A percentile compares a stretch with the other conserved stretches of the same genome.
These are phyloP conservation scores for Silurus meridionalis DNA, from an alignment of 2,113 vertebrate genomes.

Conservation along the genomic window DNA sequence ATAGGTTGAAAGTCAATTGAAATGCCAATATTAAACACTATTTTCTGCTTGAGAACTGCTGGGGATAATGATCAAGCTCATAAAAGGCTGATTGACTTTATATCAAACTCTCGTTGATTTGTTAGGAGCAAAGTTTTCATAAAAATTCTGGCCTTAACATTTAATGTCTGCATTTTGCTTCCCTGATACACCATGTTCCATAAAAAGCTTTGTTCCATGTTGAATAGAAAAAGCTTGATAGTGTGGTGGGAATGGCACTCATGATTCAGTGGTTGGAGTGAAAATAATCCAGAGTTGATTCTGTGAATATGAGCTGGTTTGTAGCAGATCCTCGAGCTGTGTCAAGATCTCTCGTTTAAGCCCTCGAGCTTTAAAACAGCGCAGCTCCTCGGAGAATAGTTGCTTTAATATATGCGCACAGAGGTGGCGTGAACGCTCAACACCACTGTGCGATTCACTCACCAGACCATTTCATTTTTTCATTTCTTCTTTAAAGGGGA, in stretches of 20 bases:
- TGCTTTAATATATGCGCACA: constrained; percentile 17
- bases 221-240: constrained; percentile 19
- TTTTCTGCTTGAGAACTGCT: not conserved
- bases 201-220: too few relatives aligned
- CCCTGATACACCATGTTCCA: not conserved
- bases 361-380: constrained; percentile 23
- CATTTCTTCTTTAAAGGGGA: constrained; percentile 10
- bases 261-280: constrained; percentile 5
- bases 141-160: not conserved
- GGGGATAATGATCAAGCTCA: not conserved
- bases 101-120: not conserved
- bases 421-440: constrained; percentile 39
- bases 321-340: constrained; percentile 28
- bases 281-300: constrained; percentile 37
- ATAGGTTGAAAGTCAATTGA: not conserved
- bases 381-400: constrained; percentile 3
- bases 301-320: constrained; percentile 38
- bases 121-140: not conserved
- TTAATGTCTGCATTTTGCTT: not conserved
- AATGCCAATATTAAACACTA: not conserved
- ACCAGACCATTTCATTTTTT: not conserved
- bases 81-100: not conserved
- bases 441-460: not conserved
- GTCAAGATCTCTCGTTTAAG: constrained; percentile 40
- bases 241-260: constrained; percentile 14